Conservation (phyloP, 2,797 vertebrate species). For the Numenius phaeopus region DNA sequence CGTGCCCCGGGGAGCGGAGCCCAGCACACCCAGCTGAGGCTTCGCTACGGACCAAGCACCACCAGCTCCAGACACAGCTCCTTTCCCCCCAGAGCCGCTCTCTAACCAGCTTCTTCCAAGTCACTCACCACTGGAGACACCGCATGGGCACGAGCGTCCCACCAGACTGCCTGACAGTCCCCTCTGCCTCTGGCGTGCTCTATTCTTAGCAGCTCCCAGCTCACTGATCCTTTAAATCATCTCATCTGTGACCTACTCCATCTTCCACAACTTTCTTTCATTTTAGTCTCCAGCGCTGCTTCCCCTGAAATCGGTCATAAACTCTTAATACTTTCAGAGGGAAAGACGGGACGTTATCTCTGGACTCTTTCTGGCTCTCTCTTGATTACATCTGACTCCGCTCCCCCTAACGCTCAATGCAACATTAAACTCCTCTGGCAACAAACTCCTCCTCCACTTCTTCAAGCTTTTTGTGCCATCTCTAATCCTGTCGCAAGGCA, state of each 20-base stretch:
- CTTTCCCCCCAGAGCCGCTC: neutral
- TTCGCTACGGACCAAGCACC: rapidly evolving
- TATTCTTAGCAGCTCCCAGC: neutral
- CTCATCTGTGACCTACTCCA: neutral
- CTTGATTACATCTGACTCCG: neutral
- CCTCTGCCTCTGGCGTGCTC: neutral
- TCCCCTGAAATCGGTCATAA: neutral
- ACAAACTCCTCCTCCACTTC: neutral
- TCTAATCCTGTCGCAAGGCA: neutral
- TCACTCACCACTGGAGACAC: neutral
- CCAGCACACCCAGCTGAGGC: neutral
- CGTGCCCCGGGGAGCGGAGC: rapidly evolving
- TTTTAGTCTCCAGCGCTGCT: neutral
- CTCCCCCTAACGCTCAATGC: neutral
- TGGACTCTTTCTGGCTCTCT: neutral
- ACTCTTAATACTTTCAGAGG: neutral
- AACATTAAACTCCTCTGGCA: neutral
- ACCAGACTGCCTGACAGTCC: neutral
- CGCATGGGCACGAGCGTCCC: neutral
- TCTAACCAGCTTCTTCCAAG: neutral
- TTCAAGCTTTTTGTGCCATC: neutral
- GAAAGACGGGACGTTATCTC: neutral
- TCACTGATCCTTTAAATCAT: neutral
- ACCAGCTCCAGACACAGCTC: neutral
- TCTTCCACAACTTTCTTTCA: neutral